Conservation (phyloP, 2,797 vertebrate species). For the Muscicapa striata region DNA sequence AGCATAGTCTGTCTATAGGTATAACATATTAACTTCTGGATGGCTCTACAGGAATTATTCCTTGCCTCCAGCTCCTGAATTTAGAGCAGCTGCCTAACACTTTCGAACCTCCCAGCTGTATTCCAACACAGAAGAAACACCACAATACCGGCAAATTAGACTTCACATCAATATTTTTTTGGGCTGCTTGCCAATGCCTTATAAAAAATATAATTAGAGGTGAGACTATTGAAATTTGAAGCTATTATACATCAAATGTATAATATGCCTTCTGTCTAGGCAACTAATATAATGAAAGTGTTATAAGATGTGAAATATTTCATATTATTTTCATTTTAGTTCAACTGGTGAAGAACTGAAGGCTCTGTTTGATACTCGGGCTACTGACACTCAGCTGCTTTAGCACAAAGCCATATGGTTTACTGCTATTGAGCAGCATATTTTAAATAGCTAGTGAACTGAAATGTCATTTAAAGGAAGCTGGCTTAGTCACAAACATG, state of each 20-base stretch:
- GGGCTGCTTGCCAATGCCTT: slow-evolving; percentile 71
- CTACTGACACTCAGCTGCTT: slow-evolving; percentile 22
- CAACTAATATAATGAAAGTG: slow-evolving; percentile 70
- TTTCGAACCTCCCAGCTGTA: slow-evolving; percentile 68
- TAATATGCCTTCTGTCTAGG: slow-evolving; percentile 50
- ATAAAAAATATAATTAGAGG: slow-evolving; percentile 76
- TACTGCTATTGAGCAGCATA: not conserved
- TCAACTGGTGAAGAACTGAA: slow-evolving; percentile 28
- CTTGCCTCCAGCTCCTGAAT: slow-evolving; percentile 74
- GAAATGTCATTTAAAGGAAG: not conserved
- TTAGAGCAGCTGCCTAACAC: slow-evolving; percentile 74
- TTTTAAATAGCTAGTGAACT: not conserved
- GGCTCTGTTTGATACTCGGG: slow-evolving; percentile 2
- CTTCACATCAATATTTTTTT: slow-evolving; percentile 76
- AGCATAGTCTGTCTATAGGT: slow-evolving; percentile 19
- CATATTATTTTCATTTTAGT: slow-evolving; percentile 63
- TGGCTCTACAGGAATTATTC: slow-evolving; percentile 60
- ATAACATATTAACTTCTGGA: slow-evolving; percentile 58
- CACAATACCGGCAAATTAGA: slow-evolving; percentile 66
- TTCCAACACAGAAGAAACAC: slow-evolving; percentile 71
- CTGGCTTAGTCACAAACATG: not conserved
- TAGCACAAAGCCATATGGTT: not conserved
- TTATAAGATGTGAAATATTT: slow-evolving; percentile 58
- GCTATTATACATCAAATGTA: slow-evolving; percentile 45
- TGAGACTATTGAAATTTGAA: slow-evolving; percentile 69